Evolutionary conservation across 2,888 invertebrate species (phyloP).

Genomic region (Nephrotoma appendiculata): DNA sequence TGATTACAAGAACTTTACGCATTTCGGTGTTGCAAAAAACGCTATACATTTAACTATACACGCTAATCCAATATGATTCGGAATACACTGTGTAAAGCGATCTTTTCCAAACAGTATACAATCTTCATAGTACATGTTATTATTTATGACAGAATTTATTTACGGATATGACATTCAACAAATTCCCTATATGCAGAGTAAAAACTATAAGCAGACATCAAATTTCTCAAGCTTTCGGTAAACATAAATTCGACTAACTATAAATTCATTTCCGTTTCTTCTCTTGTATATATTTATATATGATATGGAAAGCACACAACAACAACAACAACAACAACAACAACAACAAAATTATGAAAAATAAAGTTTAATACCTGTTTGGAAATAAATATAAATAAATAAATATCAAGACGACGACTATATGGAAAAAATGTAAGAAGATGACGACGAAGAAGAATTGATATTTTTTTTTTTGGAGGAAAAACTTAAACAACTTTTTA

Average conservation of each 20-base stretch:
- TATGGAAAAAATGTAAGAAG: not conserved
- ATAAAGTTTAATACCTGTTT: not conserved
- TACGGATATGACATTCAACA: not conserved
- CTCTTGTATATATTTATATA: not conserved
- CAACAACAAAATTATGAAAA: not conserved
- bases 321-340: not conserved
- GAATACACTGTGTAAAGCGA: too few species aligned
- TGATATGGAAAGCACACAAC: not conserved
- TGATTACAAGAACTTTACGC: too few species aligned
- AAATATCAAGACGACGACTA: not conserved
- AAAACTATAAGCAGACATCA: not conserved
- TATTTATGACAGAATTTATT: not conserved
- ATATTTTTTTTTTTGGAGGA: not conserved
- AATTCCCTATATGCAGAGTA: not conserved
- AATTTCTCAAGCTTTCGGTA: not conserved
- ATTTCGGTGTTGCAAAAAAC: too few species aligned
- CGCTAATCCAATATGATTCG: too few species aligned
- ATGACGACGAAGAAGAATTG: not conserved
- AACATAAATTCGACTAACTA: not conserved
- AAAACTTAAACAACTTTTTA: not conserved
- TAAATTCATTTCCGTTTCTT: not conserved
- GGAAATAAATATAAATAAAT: not conserved
- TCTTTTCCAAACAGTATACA: too few species aligned
- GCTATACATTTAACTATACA: too few species aligned
- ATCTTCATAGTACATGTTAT: too few species aligned